Percentiles rank a stretch among this genome's conserved stretches.
These are phyloP conservation scores for Pycnonotus jocosus DNA, from an alignment of 2,113 vertebrate species.

Conservation along the genomic window DNA sequence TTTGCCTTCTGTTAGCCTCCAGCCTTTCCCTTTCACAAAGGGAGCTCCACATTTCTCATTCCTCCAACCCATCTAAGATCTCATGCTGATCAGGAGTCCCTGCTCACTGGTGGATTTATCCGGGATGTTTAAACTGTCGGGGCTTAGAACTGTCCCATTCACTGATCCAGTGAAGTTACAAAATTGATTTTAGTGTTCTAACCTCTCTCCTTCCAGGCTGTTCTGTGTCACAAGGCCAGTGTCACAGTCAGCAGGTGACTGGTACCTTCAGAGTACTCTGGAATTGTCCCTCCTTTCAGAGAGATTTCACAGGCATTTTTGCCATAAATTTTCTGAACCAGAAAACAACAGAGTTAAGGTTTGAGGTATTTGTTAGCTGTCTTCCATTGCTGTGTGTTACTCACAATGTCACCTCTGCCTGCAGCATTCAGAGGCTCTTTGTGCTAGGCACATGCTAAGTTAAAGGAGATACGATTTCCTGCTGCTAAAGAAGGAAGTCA, in stretches of 20 bases:
- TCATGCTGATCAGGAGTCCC: accelerated
- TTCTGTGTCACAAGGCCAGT: not conserved
- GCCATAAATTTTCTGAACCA: not conserved
- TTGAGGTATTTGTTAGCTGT: not conserved
- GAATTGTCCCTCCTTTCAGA: not conserved
- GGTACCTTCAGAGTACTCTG: not conserved
- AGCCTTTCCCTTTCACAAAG: not conserved
- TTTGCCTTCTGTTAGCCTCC: not conserved
- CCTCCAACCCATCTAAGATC: not conserved
- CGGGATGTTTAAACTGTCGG: not conserved
- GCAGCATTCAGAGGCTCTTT: not conserved
- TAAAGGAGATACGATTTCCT: not conserved
- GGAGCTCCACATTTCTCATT: not conserved
- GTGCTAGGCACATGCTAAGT: not conserved
- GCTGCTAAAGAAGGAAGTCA: not conserved
- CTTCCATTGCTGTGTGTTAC: not conserved
- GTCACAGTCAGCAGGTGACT: not conserved
- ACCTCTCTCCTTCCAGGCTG: not conserved
- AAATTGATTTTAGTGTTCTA: not conserved
- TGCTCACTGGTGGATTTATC: not conserved
- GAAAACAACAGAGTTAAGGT: not conserved
- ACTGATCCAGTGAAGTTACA: not conserved
- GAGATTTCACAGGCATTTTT: not conserved
- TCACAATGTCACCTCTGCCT: not conserved
- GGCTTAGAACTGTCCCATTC: not conserved